Conservation (phyloP, 1,140 invertebrate species). For the Pseudomyrmex sp. region DNA sequence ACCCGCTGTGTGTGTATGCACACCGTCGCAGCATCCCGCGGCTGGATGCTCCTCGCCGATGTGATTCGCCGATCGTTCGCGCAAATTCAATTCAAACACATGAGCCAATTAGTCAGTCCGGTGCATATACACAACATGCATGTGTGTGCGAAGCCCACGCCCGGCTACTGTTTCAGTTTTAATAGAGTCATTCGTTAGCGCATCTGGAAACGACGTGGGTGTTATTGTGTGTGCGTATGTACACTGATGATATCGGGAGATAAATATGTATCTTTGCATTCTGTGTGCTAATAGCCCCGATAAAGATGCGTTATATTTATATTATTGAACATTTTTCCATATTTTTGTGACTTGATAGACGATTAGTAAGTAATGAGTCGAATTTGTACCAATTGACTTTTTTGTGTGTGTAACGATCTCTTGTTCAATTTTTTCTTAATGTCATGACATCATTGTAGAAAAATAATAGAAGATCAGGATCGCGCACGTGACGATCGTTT, state of each 20-base stretch:
- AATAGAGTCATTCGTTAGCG: constrained; percentile 42
- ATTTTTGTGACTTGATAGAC: no score
- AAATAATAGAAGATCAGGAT: background rate
- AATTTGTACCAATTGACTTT: no score
- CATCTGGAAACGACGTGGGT: constrained; percentile 27
- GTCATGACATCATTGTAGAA: background rate
- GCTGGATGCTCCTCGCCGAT: background rate
- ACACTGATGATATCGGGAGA: constrained; percentile 22
- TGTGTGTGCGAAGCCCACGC: background rate
- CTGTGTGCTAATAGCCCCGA: background rate
- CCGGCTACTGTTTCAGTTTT: constrained; percentile 28
- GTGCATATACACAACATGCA: background rate
- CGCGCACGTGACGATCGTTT: background rate
- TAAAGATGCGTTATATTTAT: background rate
- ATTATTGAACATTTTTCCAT: no score
- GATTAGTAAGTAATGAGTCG: no score
- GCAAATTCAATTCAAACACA: constrained; percentile 12
- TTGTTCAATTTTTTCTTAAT: background rate
- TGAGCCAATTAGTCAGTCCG: constrained; percentile 33
- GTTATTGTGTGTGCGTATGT: constrained; percentile 32
- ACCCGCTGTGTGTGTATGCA: background rate
- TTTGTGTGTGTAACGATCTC: background rate
- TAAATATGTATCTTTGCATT: constrained; percentile 16
- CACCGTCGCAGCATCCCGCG: background rate
- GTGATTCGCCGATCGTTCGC: background rate